These are phyloP conservation scores for Pentalonia nigronervosa DNA, from an alignment of 1,140 invertebrate species.

Conservation along the genomic window DNA sequence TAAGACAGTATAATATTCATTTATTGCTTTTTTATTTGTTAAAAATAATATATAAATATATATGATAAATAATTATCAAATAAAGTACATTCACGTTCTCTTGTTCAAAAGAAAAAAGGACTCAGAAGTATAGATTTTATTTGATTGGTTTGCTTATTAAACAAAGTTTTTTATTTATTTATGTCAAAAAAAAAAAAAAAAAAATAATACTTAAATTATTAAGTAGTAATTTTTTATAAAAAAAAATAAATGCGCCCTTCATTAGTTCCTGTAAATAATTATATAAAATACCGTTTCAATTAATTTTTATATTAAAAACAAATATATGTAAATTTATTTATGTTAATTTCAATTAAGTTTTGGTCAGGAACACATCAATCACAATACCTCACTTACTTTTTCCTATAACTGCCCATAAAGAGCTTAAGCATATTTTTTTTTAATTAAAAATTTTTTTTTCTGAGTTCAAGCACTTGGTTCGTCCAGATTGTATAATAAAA, in stretches of 20 bases:
- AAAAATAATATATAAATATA: slow-evolving; percentile 27
- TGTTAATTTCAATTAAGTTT: slow-evolving; percentile 47
- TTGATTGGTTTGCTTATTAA: slow-evolving; percentile 44
- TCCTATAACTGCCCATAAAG: slow-evolving; percentile 42
- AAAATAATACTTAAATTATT: slow-evolving; percentile 53
- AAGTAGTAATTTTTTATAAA: slow-evolving; percentile 52
- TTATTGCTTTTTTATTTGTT: slow-evolving; percentile 45
- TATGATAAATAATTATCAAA: slow-evolving; percentile 42
- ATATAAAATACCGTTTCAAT: slow-evolving; percentile 27
- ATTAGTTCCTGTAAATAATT: slow-evolving; percentile 58
- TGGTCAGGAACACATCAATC: slow-evolving; percentile 43
- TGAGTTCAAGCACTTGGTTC: slow-evolving; percentile 28
- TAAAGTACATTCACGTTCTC: slow-evolving; percentile 21
- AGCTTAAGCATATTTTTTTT: slow-evolving; percentile 44
- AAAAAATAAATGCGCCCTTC: slow-evolving; percentile 23
- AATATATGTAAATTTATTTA: slow-evolving; percentile 43
- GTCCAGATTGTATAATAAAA: slow-evolving; percentile 12
- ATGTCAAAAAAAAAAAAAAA: slow-evolving; percentile 36
- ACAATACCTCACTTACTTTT: slow-evolving; percentile 53
- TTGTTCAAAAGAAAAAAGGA: slow-evolving; percentile 26
- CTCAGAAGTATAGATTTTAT: slow-evolving; percentile 38
- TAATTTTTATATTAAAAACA: slow-evolving; percentile 48
- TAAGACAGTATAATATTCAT: slow-evolving; percentile 48
- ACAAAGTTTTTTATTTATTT: slow-evolving; percentile 38
- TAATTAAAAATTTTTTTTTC: slow-evolving; percentile 25